Evolutionary conservation across 2,888 invertebrate species (phyloP).

Genomic region (Endomychus coccineus): DNA sequence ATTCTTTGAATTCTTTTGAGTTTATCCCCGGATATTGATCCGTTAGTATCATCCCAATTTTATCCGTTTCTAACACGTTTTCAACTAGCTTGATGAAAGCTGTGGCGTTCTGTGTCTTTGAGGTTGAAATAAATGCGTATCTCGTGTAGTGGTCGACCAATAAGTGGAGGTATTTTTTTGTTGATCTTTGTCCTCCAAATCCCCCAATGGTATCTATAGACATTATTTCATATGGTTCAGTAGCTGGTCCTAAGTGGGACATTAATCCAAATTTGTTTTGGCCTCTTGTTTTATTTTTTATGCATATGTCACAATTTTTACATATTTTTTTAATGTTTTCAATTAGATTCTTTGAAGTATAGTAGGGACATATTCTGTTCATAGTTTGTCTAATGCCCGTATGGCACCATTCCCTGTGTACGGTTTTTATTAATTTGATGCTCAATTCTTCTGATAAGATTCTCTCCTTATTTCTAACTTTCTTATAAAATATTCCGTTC

Average conservation of each 20-base stretch:
- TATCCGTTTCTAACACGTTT: conserved; percentile 10
- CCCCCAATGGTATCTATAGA: conserved; percentile 30
- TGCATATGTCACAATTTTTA: no score
- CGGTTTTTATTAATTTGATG: not conserved
- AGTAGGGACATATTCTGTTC: no score
- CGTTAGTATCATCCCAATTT: conserved; percentile 18
- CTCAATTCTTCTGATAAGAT: not conserved
- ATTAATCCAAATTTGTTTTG: not conserved
- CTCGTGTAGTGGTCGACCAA: conserved; percentile 28
- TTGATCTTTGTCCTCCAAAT: conserved; percentile 24
- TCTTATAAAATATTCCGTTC: no score
- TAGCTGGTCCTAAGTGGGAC: conserved; percentile 20
- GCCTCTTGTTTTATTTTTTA: conserved; percentile 1
- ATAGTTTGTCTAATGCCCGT: no score
- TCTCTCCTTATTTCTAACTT: not conserved
- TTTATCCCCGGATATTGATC: conserved; percentile 21
- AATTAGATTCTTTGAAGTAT: no score
- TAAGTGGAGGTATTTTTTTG: conserved; percentile 30
- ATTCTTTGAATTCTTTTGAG: conserved; percentile 26
- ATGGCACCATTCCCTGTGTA: not conserved
- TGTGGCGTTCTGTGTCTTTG: conserved; percentile 23
- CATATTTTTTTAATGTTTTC: no score
- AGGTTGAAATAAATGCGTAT: conserved; percentile 25
- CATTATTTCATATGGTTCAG: conserved; percentile 26
- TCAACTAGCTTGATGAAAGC: conserved; percentile 25